Conservation (phyloP, 2,113 vertebrate species). For the Crotalus helleri region DNA sequence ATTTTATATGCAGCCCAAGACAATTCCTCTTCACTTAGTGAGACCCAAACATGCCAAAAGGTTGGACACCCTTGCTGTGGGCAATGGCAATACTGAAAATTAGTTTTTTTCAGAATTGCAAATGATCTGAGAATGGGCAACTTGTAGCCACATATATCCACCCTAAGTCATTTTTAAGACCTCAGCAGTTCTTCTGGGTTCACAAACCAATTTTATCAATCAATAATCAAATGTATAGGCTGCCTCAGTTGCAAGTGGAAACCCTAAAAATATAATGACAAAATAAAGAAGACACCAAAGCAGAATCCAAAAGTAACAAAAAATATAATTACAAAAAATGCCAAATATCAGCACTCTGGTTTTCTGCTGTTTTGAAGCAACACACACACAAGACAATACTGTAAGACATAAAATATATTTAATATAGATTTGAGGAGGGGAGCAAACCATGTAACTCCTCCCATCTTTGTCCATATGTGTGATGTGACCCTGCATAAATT, state of each 20-base stretch:
- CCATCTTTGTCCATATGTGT: not conserved
- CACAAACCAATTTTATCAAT: not conserved
- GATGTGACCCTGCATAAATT: not conserved
- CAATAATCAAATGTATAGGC: not conserved
- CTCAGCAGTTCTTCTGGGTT: too few species aligned
- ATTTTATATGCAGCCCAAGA: too few species aligned
- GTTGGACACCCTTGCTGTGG: not conserved
- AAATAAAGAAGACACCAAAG: not conserved
- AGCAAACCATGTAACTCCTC: not conserved
- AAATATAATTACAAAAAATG: not conserved
- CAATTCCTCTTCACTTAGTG: too few species aligned
- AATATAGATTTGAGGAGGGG: not conserved
- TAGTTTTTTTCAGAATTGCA: slow-evolving; percentile 60
- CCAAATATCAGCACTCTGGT: not conserved
- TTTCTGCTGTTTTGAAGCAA: not conserved
- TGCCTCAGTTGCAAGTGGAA: not conserved
- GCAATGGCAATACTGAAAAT: slow-evolving; percentile 62
- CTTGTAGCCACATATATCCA: too few species aligned
- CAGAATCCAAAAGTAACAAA: not conserved
- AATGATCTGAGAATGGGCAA: slow-evolving; percentile 39
- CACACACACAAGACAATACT: too few species aligned
- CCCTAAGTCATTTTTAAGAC: too few species aligned
- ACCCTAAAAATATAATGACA: not conserved
- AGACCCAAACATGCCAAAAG: too few species aligned
- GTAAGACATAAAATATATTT: too few species aligned